Evolutionary conservation across 2,888 invertebrate genomes (phyloP).

Genomic region (Onchidella celtica): DNA sequence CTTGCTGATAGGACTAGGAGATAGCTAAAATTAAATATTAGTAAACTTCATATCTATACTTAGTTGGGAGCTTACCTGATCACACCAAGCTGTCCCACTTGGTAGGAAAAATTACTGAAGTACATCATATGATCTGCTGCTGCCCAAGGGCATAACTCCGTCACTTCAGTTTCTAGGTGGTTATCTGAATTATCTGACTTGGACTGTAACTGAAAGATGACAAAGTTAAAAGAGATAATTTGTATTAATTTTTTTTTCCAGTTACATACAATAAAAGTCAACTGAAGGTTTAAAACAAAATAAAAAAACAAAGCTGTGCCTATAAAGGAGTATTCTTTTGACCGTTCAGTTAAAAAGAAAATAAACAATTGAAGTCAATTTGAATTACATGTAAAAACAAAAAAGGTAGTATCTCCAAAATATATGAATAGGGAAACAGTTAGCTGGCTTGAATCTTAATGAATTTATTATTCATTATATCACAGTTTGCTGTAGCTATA

Average conservation of each 20-base stretch:
- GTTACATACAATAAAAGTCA: background rate
- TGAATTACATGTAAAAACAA: no score
- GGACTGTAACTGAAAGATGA: slow-evolving; percentile 2
- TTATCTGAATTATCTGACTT: background rate
- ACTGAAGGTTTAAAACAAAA: background rate
- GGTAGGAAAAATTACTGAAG: slow-evolving; percentile 61
- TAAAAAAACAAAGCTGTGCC: background rate
- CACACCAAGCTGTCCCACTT: slow-evolving; percentile 72
- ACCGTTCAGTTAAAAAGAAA: background rate
- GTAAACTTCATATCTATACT: background rate
- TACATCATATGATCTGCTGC: slow-evolving; percentile 39
- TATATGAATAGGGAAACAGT: no score
- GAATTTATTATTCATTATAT: no score
- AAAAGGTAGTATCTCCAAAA: no score
- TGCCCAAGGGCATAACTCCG: slow-evolving; percentile 30
- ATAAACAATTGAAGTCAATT: no score
- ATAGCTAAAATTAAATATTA: background rate
- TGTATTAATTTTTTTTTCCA: background rate
- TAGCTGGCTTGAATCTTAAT: no score
- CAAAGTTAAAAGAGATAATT: no score
- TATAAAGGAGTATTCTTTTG: background rate
- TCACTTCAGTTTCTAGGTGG: slow-evolving; percentile 10
- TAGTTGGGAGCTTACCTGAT: slow-evolving; percentile 71
- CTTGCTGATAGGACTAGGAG: no score
- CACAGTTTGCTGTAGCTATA: no score